Evolutionary conservation across 1,140 invertebrate species (phyloP).

Genomic region (Helicoverpa armigera): DNA sequence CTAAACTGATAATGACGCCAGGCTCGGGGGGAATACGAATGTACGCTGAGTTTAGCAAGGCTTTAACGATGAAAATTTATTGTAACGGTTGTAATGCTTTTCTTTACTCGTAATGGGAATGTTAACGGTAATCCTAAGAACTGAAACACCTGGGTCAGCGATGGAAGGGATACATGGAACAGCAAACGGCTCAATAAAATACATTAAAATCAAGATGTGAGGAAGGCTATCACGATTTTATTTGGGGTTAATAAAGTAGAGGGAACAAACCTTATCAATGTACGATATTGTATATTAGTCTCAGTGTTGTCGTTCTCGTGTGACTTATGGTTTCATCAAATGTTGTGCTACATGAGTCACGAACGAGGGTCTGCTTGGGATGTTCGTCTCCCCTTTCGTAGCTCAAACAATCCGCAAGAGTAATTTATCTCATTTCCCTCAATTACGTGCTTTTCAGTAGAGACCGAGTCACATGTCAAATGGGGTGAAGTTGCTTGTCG

Average conservation of each 20-base stretch:
- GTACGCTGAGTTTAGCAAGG: conserved; percentile 66
- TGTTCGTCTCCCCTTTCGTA: conserved; percentile 56
- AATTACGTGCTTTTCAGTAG: conserved; percentile 74
- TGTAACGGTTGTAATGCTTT: conserved; percentile 73
- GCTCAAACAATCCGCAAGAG: conserved; percentile 68
- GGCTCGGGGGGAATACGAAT: conserved; percentile 62
- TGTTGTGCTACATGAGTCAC: conserved; percentile 46
- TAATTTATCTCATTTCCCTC: conserved; percentile 82
- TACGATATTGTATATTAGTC: conserved; percentile 1
- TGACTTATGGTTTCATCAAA: conserved; percentile 29
- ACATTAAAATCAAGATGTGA: conserved; percentile 15
- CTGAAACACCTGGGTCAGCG: conserved; percentile 69
- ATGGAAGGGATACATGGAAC: conserved; percentile 1
- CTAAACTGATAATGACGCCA: conserved; percentile 82
- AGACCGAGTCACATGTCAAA: conserved; percentile 65
- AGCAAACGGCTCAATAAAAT: conserved; percentile 6
- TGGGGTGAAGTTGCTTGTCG: conserved; percentile 65
- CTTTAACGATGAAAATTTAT: conserved; percentile 79
- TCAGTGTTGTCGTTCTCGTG: conserved; percentile 16
- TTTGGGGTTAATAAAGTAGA: not conserved
- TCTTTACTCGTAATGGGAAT: conserved; percentile 71
- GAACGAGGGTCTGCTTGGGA: conserved; percentile 37
- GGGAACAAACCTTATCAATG: conserved; percentile 4
- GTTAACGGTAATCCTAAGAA: conserved; percentile 71
- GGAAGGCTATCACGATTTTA: conserved; percentile 8